Base-by-base conservation (phyloP, 2,797 vertebrate species). In the Tinamus major region DNA sequence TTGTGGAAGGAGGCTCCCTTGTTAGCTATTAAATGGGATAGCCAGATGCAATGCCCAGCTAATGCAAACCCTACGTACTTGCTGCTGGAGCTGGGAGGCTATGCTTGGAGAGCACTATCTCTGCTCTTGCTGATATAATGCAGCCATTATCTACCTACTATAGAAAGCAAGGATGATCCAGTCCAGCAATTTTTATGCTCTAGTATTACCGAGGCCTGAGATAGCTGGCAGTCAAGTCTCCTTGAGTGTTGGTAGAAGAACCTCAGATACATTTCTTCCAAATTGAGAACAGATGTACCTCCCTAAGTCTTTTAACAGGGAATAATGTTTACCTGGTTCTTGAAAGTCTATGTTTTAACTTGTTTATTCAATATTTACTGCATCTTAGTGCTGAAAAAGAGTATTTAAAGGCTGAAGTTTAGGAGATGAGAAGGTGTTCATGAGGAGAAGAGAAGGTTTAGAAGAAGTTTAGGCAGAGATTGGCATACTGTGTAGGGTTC, bases 41-140 rank as follows among this genome's bases (percentile, higher is more conserved):
- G 20, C 65, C 62, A 92, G 49, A 75, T 77, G 39, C 49, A 89
- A 49, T 19, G 72, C 80, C 85, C 85, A 69, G 41, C 20, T 78
- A 49, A 42, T 76, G 49, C 78, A 93, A 87, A 89, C 87, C 55
- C 87, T 75, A 58, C 91, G 35, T 29, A 39, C 15, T 83, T 42
- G 7, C 71, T 85, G 44, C 16, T 89, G 79, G 80, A 93, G 58
- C 46, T 89, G 13, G n/a, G 59, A 87, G n/a, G 49, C 33, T 95
- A 9, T 69, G 41, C 65, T 91, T 89, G 53, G 44, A 71, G 80
- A 27, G 58, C 12, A 6, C 26, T 55, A 20, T 69, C 81, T 35
- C 49, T 83, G 14, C 33, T 78, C 51, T 85, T 93, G 13, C 49
- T 67, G 29, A 65, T 75, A 46, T 23, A 80, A 7, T 85, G 42